These are phyloP conservation scores for Cheilosia grossa DNA, from an alignment of 2,888 invertebrate genomes.

Conservation along the genomic window DNA sequence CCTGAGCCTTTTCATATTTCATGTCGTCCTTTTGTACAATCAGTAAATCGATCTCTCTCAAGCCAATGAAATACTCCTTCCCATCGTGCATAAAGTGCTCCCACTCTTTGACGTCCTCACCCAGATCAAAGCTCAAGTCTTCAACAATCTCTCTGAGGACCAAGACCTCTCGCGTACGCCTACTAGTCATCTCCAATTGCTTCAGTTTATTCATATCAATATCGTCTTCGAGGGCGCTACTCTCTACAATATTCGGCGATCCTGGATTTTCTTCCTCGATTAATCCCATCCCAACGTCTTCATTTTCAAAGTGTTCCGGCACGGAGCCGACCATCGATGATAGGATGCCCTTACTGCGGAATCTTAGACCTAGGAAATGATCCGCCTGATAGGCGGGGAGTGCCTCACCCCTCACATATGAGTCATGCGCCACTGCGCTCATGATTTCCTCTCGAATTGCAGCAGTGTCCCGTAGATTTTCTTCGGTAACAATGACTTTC, in stretches of 20 bases:
- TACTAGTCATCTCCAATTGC: conserved; percentile 77
- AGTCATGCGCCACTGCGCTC: conserved; percentile 71
- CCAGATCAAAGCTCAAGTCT: conserved; percentile 78
- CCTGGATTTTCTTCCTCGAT: conserved; percentile 13
- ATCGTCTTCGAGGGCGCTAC: conserved; percentile 71
- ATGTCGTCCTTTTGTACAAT: conserved; percentile 75
- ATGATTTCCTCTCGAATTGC: conserved; percentile 77
- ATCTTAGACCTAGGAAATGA: conserved; percentile 53
- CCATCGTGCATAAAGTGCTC: conserved; percentile 77
- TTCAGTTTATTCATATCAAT: conserved; percentile 78
- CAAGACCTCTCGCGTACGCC: conserved; percentile 80
- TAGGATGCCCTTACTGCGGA: conserved; percentile 56
- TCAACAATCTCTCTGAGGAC: conserved; percentile 79
- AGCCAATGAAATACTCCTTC: conserved; percentile 79
- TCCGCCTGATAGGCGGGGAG: conserved; percentile 25
- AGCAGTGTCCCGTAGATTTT: conserved; percentile 75
- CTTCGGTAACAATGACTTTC: conserved; percentile 76
- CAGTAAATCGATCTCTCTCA: conserved; percentile 76
- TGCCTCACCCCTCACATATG: conserved; percentile 50
- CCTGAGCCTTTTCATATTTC: conserved; percentile 69
- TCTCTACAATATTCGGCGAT: conserved; percentile 78
- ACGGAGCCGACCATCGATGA: conserved; percentile 52
- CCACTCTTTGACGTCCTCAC: conserved; percentile 80
- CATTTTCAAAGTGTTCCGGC: conserved; percentile 5
- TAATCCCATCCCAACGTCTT: conserved; percentile 22